Conservation (phyloP, 2,888 invertebrate species). For the Eupithecia dodoneata region DNA sequence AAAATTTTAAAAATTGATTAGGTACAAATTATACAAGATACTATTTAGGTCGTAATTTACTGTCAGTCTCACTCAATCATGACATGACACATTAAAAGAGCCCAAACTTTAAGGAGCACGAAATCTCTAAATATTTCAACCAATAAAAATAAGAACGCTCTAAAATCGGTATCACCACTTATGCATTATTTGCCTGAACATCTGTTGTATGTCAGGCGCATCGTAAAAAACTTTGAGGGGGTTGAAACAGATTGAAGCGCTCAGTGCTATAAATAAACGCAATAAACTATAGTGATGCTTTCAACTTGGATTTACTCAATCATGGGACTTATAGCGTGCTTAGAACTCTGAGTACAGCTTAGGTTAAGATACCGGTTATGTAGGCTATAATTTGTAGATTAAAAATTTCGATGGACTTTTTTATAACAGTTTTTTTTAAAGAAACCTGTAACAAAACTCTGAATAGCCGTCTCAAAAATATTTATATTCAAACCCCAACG, state of each 20-base stretch:
- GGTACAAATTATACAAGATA: no score
- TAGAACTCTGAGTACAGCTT: not conserved
- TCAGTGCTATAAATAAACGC: slow-evolving; percentile 60
- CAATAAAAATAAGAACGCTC: slow-evolving; percentile 32
- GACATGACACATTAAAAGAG: not conserved
- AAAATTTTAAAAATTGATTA: no score
- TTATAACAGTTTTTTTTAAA: not conserved
- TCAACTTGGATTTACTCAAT: slow-evolving; percentile 7
- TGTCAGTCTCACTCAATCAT: not conserved
- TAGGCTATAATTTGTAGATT: not conserved
- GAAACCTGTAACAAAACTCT: no score
- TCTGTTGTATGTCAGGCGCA: slow-evolving; percentile 70
- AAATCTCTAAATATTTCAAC: slow-evolving; percentile 2
- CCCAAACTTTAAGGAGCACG: not conserved
- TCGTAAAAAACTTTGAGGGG: slow-evolving; percentile 71
- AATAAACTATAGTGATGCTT: slow-evolving; percentile 20
- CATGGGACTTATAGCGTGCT: not conserved
- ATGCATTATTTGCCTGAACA: slow-evolving; percentile 69
- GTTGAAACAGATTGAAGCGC: slow-evolving; percentile 57
- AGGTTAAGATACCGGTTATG: not conserved
- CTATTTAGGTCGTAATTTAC: not conserved
- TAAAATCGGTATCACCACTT: slow-evolving; percentile 42
- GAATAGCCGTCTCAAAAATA: not conserved
- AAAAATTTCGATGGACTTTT: not conserved
- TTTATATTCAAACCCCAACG: not conserved